Base-by-base conservation (phyloP, 92 coral and sea anemone species). In the Montipora capitata region DNA sequence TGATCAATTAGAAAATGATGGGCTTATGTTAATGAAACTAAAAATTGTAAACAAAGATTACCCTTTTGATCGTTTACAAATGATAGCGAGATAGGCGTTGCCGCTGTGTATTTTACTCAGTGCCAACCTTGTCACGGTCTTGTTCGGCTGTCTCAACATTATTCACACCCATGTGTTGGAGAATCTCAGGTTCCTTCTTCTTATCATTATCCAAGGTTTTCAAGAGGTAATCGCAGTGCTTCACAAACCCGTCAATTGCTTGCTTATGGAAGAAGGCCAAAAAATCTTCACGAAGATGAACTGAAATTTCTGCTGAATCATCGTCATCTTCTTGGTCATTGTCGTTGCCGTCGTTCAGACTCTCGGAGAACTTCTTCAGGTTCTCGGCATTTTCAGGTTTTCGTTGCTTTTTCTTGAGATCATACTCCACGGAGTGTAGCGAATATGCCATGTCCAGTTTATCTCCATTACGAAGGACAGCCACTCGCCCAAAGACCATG, bases 401-500 rank as follows among this genome's bases (percentile, higher is more conserved):
- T 3, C 73, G 40, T 52, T 85, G 89, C 15, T 16, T 51, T 18
- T 58, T 15, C 56, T 7, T 64, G 7, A 85, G 57, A 8, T 85
- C 17, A 63, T 85, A 85, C 43, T 77, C 66, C 40, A 85, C 68
- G 12, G 89, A 63, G 54, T 85, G 89, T 8, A 85, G 64, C 17
- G 89, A 85, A 40, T 85, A 85, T 12, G 75, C 89, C 80, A 85
- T 49, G 35, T 85, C 89, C 12, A 85, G 64, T 5, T 49, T 49
- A n/a, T 76, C 43, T 6, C 81, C 83, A 35, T 76, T 76, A 7
- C 76, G 89, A 8, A 85, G 77, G 4, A 76, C 89, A 61, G 83
- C 84, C 38, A 85, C 66, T 20, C 83, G 72, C 52, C 89, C 89
- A 76, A 85, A 85, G n/a, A 85, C 89, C 84, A 85, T 5, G 75